Conservation (phyloP, 2,888 invertebrate genomes). For the Drosophila picticornis region DNA sequence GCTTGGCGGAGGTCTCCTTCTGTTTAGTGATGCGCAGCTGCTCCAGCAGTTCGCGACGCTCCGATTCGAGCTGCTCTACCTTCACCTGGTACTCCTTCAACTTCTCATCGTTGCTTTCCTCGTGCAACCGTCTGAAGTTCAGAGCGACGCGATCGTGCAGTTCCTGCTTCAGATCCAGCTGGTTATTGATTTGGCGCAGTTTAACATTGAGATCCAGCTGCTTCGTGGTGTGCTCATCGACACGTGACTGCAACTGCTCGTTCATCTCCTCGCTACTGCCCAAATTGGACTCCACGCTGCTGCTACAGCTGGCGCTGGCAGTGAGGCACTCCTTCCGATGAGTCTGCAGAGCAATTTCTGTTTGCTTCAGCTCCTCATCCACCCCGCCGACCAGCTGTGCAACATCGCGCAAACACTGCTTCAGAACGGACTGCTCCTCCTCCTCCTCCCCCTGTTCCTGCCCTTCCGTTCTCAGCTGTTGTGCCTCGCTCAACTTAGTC, state of each 20-base stretch:
- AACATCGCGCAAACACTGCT: slow-evolving; percentile 60
- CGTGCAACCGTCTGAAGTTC: slow-evolving; percentile 76
- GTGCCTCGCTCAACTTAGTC: slow-evolving; percentile 86
- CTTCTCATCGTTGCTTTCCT: slow-evolving; percentile 86
- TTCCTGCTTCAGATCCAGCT: slow-evolving; percentile 83
- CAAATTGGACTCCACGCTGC: slow-evolving; percentile 59
- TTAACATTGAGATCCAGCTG: slow-evolving; percentile 88
- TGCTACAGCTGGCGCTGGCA: not conserved
- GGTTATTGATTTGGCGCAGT: slow-evolving; percentile 88
- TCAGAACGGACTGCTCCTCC: slow-evolving; percentile 60
- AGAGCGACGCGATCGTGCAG: slow-evolving; percentile 82
- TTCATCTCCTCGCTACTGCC: slow-evolving; percentile 86
- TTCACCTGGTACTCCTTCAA: slow-evolving; percentile 89
- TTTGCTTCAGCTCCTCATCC: slow-evolving; percentile 76
- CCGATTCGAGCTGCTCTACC: slow-evolving; percentile 89
- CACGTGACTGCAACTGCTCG: slow-evolving; percentile 74
- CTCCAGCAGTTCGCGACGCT: slow-evolving; percentile 90
- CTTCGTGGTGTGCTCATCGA: slow-evolving; percentile 81
- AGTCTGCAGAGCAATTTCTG: slow-evolving; percentile 73
- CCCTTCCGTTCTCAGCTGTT: slow-evolving; percentile 57
- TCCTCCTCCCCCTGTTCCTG: not conserved
- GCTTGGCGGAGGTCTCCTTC: slow-evolving; percentile 87
- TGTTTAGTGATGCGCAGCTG: slow-evolving; percentile 88
- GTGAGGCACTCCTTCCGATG: slow-evolving; percentile 61
- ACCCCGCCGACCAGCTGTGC: slow-evolving; percentile 67